phyloP scores from a whole-genome alignment of 2,797 vertebrate genomes.

The Catostomus latipinnis region DNA sequence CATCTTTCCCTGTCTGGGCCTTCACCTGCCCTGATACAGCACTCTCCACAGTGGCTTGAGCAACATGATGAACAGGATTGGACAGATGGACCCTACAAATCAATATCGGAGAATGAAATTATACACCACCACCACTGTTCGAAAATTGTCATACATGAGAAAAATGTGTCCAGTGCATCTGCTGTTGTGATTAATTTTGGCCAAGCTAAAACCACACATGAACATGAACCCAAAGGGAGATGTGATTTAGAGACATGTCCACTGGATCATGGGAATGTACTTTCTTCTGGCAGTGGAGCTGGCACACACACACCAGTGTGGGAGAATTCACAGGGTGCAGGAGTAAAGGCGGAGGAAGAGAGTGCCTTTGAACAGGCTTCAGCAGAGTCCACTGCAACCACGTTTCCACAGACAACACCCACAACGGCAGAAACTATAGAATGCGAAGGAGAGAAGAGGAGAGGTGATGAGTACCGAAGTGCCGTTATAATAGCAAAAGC shows the following conservation, averaged over 20 bases:
- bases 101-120: conserved; percentile 58
- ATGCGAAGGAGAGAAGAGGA: conserved; percentile 72
- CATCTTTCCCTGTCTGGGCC: conserved; percentile 69
- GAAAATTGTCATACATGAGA: conserved; percentile 54
- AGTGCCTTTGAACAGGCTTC: conserved; percentile 75
- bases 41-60: conserved; percentile 59
- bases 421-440: conserved; percentile 79
- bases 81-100: conserved; percentile 55
- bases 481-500: conserved; percentile 64
- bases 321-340: conserved; percentile 67
- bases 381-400: conserved; percentile 65
- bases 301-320: conserved; percentile 53
- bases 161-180: conserved; percentile 62
- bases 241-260: conserved; percentile 59
- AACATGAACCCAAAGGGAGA: conserved; percentile 52
- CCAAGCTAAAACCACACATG: conserved; percentile 26
- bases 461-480: conserved; percentile 67
- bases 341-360: conserved; percentile 65
- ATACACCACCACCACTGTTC: conserved; percentile 57
- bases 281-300: conserved; percentile 60
- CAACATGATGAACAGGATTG: conserved; percentile 64
- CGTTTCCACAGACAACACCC: conserved; percentile 82
- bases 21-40: conserved; percentile 63
- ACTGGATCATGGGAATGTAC: conserved; percentile 51
- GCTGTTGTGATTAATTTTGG: conserved; percentile 63